Evolutionary conservation across 2,113 vertebrate species (phyloP), one percentile per base, ranked within the genome.

Genomic region (Panthera leo): DNA sequence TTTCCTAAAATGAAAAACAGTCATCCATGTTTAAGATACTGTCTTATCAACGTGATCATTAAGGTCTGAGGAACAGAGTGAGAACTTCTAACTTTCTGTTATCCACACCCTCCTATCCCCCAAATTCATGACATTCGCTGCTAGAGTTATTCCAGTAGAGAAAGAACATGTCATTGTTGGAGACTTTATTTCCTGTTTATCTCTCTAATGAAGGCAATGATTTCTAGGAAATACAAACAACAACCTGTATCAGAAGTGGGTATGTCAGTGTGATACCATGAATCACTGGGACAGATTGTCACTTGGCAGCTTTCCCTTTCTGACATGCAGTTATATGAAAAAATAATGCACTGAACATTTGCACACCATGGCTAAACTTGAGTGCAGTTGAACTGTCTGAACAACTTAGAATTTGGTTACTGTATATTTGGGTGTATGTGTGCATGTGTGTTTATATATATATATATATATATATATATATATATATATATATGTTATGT

Each of bases 201-300:
- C 73, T 89, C 78, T 79, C 70, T 79, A 84, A 55, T 3, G 11
- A 85, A 97, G 91, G 5, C 53, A 42, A 0, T 75, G 89, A 82
- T 93, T 98, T 98, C 96, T 97, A 98, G 94, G 97, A 98, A 97
- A 95, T 91, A 55, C n/a, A 94, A 76, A 94, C 86, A 93, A 70
- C 80, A 78, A 90, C 91, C 90, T 97, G 79, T 96, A 89, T 97
- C 92, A 79, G 55, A 91, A 98, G 65, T 89, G 95, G 75, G 36
- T 73, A 65, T 78, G 89, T 94, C 84, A 95, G 78, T 85, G 94
- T 95, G 97, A 95, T 88, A 86, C 67, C 6, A 3, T 86, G 95
- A 94, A 36, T 98, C 86, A 61, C 13, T 76, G 68, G 95, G 71
- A 75, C 96, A 93, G 96, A 95, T 79, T 97, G 82, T 92, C 94